Percentiles rank a stretch among this genome's conserved stretches.
phyloP scores from a whole-genome alignment of 2,113 vertebrate species.

The Gambusia holbrooki region DNA sequence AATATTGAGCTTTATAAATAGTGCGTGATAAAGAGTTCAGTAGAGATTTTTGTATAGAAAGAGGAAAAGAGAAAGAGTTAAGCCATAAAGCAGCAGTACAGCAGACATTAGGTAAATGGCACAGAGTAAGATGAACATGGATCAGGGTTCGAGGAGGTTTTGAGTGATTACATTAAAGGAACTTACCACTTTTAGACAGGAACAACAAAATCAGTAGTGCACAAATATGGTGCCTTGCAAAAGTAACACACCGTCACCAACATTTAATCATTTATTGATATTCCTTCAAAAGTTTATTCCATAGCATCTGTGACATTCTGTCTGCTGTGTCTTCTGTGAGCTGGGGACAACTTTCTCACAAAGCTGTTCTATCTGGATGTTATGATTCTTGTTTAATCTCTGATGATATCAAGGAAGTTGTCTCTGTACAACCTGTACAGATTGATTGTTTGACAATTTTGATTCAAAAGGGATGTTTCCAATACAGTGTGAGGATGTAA shows the following conservation, averaged over 20 bases:
- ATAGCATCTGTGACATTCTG: neutral
- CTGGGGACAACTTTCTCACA: neutral
- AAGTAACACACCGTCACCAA: neutral
- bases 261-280: neutral
- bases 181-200: constrained; percentile 7
- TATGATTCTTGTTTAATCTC: neutral
- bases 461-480: neutral
- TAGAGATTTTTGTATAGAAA: constrained; percentile 45
- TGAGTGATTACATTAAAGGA: constrained; percentile 22
- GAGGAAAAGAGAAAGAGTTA: constrained; percentile 48
- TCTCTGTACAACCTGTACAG: neutral
- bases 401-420: neutral
- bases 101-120: constrained; percentile 52
- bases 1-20: constrained; percentile 54
- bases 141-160: constrained; percentile 39
- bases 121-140: constrained; percentile 36
- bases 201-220: neutral
- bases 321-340: neutral
- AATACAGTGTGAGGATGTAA: neutral
- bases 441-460: neutral
- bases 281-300: neutral
- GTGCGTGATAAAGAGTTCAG: constrained; percentile 34
- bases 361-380: neutral
- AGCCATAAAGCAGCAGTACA: constrained; percentile 57
- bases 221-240: neutral